These are phyloP conservation scores for Polyommatus iphigenia DNA, from an alignment of 2,888 invertebrate genomes.

Conservation along the genomic window DNA sequence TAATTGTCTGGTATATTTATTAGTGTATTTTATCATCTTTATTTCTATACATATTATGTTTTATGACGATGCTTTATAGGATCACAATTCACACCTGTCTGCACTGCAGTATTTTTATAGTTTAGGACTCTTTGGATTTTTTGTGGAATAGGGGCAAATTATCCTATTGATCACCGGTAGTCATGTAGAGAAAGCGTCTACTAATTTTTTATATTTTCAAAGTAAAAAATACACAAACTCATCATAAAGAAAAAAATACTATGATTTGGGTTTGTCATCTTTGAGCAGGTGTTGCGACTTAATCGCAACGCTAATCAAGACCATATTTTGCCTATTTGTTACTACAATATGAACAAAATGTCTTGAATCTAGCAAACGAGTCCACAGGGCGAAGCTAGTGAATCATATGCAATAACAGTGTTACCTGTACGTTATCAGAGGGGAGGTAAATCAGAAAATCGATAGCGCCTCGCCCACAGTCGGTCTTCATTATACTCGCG, in stretches of 20 bases:
- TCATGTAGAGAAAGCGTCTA: not conserved
- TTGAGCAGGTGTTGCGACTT: too few relatives aligned
- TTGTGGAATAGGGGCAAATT: not conserved
- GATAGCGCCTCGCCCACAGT: slow-evolving; percentile 60
- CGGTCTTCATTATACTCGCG: slow-evolving; percentile 45
- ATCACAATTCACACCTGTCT: slow-evolving; percentile 19
- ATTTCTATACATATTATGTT: slow-evolving; percentile 23
- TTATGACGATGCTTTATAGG: slow-evolving; percentile 23
- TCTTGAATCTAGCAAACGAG: not conserved
- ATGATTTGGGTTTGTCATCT: too few relatives aligned
- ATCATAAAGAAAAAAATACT: too few relatives aligned
- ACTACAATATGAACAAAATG: not conserved
- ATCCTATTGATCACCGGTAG: not conserved
- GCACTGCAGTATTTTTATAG: not conserved
- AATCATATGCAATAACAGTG: slow-evolving; percentile 36
- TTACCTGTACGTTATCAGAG: slow-evolving; percentile 68
- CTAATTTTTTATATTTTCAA: not conserved
- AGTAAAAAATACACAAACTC: too few relatives aligned
- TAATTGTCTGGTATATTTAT: slow-evolving; percentile 57
- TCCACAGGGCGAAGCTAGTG: not conserved
- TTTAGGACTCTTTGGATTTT: not conserved
- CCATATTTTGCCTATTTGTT: too few relatives aligned
- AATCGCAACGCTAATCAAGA: too few relatives aligned
- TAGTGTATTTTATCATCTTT: slow-evolving; percentile 39
- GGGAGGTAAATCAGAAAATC: slow-evolving; percentile 78